phyloP scores from a whole-genome alignment of 2,113 vertebrate genomes.

The Dromiciops gliroides region DNA sequence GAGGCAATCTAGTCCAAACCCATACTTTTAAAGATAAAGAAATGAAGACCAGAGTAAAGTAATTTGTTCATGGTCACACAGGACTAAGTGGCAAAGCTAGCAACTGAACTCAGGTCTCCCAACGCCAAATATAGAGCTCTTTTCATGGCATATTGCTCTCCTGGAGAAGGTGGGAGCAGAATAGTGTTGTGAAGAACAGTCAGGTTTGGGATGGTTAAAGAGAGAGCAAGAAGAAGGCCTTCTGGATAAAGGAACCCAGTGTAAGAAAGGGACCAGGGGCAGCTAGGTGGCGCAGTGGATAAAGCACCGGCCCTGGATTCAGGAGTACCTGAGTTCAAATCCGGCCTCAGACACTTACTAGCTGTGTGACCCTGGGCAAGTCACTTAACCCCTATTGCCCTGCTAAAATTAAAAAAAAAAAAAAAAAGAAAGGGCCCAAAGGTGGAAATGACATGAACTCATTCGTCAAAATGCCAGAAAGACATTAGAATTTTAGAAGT shows the following conservation, averaged over 20 bases:
- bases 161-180: not conserved
- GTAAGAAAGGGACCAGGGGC: not conserved
- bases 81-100: not conserved
- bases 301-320: too few species aligned
- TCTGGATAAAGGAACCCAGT: not conserved
- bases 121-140: not conserved
- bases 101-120: not conserved
- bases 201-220: not conserved
- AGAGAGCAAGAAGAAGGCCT: not conserved
- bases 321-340: too few species aligned
- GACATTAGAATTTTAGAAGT: not conserved
- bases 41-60: not conserved
- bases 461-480: not conserved
- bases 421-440: not conserved
- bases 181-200: not conserved
- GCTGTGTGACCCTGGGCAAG: too few species aligned
- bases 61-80: not conserved
- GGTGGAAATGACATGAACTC: not conserved
- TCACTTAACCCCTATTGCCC: too few species aligned
- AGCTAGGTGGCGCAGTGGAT: too few species aligned
- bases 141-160: not conserved
- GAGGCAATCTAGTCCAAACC: not conserved
- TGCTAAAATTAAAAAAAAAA: too few species aligned
- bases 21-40: not conserved
- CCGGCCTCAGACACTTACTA: too few species aligned